Percentiles rank a stretch among this genome's conserved stretches.
Conservation (phyloP, 1,140 invertebrate species). For the Proctacanthus coquilletti region DNA sequence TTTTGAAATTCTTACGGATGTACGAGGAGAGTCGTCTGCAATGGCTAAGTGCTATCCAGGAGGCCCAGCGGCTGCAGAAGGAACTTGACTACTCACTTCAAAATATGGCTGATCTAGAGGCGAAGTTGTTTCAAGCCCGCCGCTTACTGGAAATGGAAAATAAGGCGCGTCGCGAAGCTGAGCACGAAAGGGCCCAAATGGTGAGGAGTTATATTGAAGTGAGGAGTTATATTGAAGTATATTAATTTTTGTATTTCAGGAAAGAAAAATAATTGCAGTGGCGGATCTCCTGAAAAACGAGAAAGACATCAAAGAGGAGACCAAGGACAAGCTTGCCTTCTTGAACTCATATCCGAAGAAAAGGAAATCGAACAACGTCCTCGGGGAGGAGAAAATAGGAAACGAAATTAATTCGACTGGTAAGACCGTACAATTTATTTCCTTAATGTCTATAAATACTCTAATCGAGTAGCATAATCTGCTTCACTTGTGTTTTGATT, state of each 20-base stretch:
- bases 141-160: conserved; percentile 64
- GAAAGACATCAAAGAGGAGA: conserved; percentile 52
- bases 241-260: conserved; percentile 32
- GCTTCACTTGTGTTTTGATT: no score
- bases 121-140: conserved; percentile 59
- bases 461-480: no score
- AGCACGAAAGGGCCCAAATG: conserved; percentile 45
- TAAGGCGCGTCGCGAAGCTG: conserved; percentile 40
- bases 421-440: no score
- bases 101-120: conserved; percentile 51
- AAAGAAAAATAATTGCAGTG: conserved; percentile 54
- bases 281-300: conserved; percentile 56
- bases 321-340: conserved; percentile 63
- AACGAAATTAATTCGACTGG: conserved; percentile 28
- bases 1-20: conserved; percentile 48
- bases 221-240: not conserved
- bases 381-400: conserved; percentile 30
- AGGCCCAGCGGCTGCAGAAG: conserved; percentile 46
- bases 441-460: no score
- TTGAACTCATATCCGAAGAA: conserved; percentile 37
- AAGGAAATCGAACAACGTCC: conserved; percentile 23
- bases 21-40: conserved; percentile 54
- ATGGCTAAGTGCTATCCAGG: conserved; percentile 47
- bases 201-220: conserved; percentile 26
- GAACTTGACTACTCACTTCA: conserved; percentile 46